phyloP scores from a whole-genome alignment of 1,140 invertebrate genomes.

The Drosophila lini region DNA sequence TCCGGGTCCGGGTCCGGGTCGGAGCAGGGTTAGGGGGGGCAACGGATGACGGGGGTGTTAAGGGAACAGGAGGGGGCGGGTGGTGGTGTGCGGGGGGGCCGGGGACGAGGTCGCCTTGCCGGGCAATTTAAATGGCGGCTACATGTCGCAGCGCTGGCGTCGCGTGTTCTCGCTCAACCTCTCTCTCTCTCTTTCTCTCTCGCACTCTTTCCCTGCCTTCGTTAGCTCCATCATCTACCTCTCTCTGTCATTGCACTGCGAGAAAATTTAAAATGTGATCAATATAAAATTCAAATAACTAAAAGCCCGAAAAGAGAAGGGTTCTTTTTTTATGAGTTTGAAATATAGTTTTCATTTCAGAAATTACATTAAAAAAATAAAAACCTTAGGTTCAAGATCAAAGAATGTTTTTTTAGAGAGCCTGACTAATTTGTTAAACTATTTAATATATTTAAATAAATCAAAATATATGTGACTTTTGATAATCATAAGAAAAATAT shows the following conservation, averaged over 20 bases:
- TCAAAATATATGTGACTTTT: too few species aligned
- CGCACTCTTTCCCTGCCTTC: constrained; percentile 2
- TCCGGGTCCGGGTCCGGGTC: neutral
- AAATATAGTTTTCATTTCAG: neutral
- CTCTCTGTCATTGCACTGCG: neutral
- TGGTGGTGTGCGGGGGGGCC: neutral
- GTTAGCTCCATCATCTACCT: constrained; percentile 12
- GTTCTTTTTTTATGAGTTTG: too few species aligned
- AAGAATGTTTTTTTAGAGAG: too few species aligned
- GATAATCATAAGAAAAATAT: too few species aligned
- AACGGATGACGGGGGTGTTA: constrained; percentile 6
- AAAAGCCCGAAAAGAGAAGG: too few species aligned
- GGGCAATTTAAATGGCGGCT: constrained; percentile 76
- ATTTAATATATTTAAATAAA: too few species aligned
- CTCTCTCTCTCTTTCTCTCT: constrained; percentile 11
- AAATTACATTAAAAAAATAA: too few species aligned
- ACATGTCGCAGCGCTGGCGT: constrained; percentile 68
- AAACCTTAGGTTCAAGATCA: too few species aligned
- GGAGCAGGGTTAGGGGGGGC: constrained; percentile 1
- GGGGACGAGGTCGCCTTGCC: constrained; percentile 64
- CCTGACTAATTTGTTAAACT: too few species aligned
- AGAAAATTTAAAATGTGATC: neutral
- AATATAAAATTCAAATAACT: neutral
- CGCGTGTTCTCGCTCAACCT: constrained; percentile 55
- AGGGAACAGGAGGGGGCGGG: neutral